phyloP scores from a whole-genome alignment of 2,797 vertebrate genomes.

The Rhynchotus rufescens region DNA sequence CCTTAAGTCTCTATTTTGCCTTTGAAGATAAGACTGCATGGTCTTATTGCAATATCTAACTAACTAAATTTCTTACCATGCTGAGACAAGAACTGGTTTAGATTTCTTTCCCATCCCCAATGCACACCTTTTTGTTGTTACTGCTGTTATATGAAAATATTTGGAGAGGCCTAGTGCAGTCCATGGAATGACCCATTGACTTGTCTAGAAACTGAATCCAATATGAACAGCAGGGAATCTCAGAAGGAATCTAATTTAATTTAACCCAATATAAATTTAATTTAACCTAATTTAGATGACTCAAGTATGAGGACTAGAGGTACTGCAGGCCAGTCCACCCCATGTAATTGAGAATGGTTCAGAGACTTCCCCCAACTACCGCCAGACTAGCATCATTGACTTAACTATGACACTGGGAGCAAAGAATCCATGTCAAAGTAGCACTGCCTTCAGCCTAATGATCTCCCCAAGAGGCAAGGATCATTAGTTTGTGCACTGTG shows the following conservation, averaged over 20 bases:
- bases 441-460: conserved; percentile 38
- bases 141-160: background rate
- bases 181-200: background rate
- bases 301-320: background rate
- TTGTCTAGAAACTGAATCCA: background rate
- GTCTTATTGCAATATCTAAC: conserved; percentile 5
- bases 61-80: conserved; percentile 6
- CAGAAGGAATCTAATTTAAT: background rate
- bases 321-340: background rate
- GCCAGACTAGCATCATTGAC: background rate
- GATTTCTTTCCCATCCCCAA: background rate
- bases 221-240: background rate
- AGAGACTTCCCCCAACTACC: background rate
- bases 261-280: background rate
- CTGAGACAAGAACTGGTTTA: background rate
- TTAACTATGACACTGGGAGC: conserved; percentile 19
- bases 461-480: conserved; percentile 38
- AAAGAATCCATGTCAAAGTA: conserved; percentile 27
- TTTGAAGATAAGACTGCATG: conserved; percentile 45
- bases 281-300: background rate
- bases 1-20: conserved; percentile 28
- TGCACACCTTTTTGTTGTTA: background rate
- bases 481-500: conserved; percentile 41
- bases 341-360: background rate
- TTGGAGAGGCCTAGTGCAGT: background rate